These are phyloP conservation scores for Eciton burchellii DNA, from an alignment of 1,140 invertebrate species.

Conservation along the genomic window DNA sequence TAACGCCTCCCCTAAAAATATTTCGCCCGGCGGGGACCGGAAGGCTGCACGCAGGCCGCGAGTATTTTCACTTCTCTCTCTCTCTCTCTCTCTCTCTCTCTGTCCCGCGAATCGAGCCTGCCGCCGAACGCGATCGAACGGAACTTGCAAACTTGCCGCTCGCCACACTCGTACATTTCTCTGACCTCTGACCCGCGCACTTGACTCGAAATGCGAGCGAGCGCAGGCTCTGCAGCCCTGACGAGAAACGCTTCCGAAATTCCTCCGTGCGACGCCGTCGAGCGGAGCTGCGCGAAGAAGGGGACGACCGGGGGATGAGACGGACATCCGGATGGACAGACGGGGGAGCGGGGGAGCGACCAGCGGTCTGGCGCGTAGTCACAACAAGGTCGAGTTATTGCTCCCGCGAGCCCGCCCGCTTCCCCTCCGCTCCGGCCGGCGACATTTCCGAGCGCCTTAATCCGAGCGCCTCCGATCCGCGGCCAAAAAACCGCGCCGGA, in stretches of 20 bases:
- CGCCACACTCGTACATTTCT: no score
- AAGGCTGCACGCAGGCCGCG: neutral
- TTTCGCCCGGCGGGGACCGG: constrained; percentile 32
- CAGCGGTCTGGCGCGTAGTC: constrained; percentile 81
- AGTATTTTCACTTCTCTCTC: constrained; percentile 39
- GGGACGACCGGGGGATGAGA: neutral
- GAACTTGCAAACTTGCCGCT: no score
- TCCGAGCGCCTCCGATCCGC: constrained; percentile 74
- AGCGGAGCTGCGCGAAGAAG: constrained; percentile 54
- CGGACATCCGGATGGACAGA: neutral
- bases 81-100: no score
- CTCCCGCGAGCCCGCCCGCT: constrained; percentile 67
- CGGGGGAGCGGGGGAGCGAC: constrained; percentile 71
- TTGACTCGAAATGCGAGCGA: neutral
- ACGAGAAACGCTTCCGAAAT: no score
- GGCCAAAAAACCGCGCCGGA: constrained; percentile 64
- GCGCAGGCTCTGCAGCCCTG: neutral
- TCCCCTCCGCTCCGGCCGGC: constrained; percentile 31
- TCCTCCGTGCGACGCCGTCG: no score
- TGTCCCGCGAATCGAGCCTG: no score
- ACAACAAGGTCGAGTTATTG: constrained; percentile 81
- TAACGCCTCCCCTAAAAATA: constrained; percentile 61
- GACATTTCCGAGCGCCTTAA: constrained; percentile 64
- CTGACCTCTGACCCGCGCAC: no score
- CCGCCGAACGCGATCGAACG: no score